Base-by-base conservation (phyloP, 2,797 vertebrate genomes). In the Percopsis omiscomaycus region DNA sequence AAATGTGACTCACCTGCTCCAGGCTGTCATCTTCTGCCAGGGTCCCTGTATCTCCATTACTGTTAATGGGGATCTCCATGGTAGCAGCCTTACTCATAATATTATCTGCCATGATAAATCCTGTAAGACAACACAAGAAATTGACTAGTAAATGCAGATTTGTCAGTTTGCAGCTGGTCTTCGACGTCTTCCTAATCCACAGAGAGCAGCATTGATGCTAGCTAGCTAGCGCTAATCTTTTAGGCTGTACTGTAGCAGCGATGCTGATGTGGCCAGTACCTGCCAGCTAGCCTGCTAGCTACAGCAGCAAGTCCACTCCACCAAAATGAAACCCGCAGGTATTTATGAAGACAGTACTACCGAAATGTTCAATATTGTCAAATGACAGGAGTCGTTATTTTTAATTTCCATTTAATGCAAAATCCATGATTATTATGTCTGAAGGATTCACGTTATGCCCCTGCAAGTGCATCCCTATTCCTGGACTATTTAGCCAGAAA, bases 51-150 rank as follows among this genome's bases (percentile, higher is more conserved):
- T 97, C 96, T 59, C 96, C 96, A 0, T 97, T 98, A 88, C 95
- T 96, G 61, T 96, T 96, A 84, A 98, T 98, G 70, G 96, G 95
- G 76, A 98, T 98, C 89, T 98, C 96, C 96, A 98, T 98, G 59
- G 97, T 98, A 65, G 97, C 97, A 3, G 97, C 96, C 79, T 98
- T 98, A 84, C 96, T 94, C 94, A 98, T 92, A 73, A 96, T 93
- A 82, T 94, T 94, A 81, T 98, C 96, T 45, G 95, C 93, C 96
- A 98, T 98, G 28, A 71, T 91, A 84, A 60, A 85, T 28, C 84
- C 90, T 93, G 83, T 53, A 74, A 82, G 59, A 79, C 44, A 78
- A n/a, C 63, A 73, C 8, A 71, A 74, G 3, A 72, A 54, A 76
- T 32, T 1, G 3, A 45, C 56, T 10, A 22, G 5, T 29, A 54